These are phyloP conservation scores for Lota lota DNA, from an alignment of 2,113 vertebrate species.

Conservation along the genomic window DNA sequence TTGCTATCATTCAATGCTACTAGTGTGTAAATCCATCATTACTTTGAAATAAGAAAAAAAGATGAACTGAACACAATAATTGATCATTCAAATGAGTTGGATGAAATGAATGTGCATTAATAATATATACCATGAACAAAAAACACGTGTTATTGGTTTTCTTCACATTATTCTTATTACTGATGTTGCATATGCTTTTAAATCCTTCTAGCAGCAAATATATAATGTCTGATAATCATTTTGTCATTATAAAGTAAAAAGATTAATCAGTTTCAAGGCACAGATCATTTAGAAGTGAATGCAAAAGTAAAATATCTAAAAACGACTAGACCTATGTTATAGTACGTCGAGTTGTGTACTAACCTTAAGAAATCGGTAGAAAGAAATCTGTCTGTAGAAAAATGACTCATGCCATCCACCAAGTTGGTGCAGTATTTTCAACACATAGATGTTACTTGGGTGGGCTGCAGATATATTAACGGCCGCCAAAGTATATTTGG, in stretches of 20 bases:
- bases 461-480: too few relatives aligned
- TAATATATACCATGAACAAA: constrained; percentile 71
- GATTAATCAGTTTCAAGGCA: not conserved
- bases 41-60: constrained; percentile 57
- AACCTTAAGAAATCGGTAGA: too few relatives aligned
- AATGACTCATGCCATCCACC: too few relatives aligned
- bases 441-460: too few relatives aligned
- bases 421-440: too few relatives aligned
- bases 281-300: too few relatives aligned
- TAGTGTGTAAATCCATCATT: constrained; percentile 65
- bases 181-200: not conserved
- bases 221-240: not conserved
- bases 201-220: not conserved
- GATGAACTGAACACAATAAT: constrained; percentile 59
- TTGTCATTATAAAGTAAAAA: not conserved
- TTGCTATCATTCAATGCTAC: constrained; percentile 74
- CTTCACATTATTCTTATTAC: not conserved
- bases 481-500: too few relatives aligned
- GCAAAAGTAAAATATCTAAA: too few relatives aligned
- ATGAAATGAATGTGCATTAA: constrained; percentile 84
- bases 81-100: constrained; percentile 68
- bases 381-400: too few relatives aligned
- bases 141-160: constrained; percentile 4
- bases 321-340: too few relatives aligned
- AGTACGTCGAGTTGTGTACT: too few relatives aligned